Base-by-base conservation (phyloP, 2,888 invertebrate genomes). In the Amiota mariae region DNA sequence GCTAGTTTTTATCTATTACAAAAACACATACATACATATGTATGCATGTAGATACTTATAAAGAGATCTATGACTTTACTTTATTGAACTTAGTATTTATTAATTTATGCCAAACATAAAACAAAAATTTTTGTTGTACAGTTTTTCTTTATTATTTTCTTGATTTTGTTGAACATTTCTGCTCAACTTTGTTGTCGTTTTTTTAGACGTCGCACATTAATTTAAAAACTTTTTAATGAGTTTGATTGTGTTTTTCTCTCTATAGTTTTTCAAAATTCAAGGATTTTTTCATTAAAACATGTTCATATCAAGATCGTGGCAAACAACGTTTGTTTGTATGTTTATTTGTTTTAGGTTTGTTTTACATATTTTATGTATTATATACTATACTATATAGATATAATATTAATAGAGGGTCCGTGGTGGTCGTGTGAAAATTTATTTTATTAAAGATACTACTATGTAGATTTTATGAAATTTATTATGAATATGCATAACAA, bases 201-300 rank as follows among this genome's bases (percentile, higher is more conserved):
- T 36, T 6, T 36, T 36, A 36, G 36, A 36, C 36, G 36, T 36
- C 36, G 36, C 36, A 36, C 36, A 36, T 36, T 36, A 36, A 36
- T 36, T 36, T 36, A 4, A 36, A 36, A 36, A 36, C 36, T 67
- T 54, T 66, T 68, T 68, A 68, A 68, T 51, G 67, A 68, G 67
- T 68, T 24, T 47, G 51, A 8, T 68, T 68, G 67, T 68, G 51
- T 24, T 49, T 10, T 51, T 13, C 54, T 68, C 8, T n/a, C 51
- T 54, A 36, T 6, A 36, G 36, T 20, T 59, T 59, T 24, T 12
- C 20, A 20, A 18, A 18, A 36, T 54, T 68, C 67, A 68, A 68
- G 67, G 67, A 68, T 48, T 68, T 51, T 24, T 68, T 51, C 67
- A 68, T 68, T 68, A 68, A 51, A 6, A 51, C 67, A 68, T 68